phyloP scores from a whole-genome alignment of 2,113 vertebrate species.

The Arizona elegans region DNA sequence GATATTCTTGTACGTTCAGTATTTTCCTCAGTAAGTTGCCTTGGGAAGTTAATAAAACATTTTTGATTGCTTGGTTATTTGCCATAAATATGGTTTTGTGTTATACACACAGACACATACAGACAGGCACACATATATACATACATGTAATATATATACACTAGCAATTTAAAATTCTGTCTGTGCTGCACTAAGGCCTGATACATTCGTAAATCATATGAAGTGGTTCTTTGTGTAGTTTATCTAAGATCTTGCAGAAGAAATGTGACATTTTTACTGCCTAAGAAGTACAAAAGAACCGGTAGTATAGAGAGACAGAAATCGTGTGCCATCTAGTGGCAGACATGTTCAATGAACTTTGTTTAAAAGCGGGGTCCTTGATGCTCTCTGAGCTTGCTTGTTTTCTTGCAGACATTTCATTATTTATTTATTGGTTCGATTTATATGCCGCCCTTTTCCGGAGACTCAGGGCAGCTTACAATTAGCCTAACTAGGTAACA shows the following conservation, averaged over 20 bases:
- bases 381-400: too few relatives aligned
- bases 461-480: too few relatives aligned
- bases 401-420: too few relatives aligned
- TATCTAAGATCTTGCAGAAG: background rate
- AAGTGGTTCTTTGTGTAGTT: background rate
- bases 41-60: background rate
- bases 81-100: background rate
- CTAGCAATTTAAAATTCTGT: background rate
- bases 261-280: background rate
- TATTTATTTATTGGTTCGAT: too few relatives aligned
- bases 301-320: background rate
- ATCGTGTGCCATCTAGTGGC: conserved; percentile 58
- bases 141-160: background rate
- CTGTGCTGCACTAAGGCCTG: background rate
- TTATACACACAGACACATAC: background rate
- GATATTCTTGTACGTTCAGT: background rate
- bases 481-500: too few relatives aligned
- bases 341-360: rapidly evolving
- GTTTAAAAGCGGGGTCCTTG: background rate
- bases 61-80: background rate
- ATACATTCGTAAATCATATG: background rate
- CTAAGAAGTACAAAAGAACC: background rate
- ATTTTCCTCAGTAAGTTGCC: background rate
- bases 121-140: background rate
- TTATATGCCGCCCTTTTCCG: too few relatives aligned